A percentile compares a stretch with the other conserved stretches of the same genome.
phyloP scores from a whole-genome alignment of 2,888 invertebrate genomes.

The Diloba caeruleocephala region DNA sequence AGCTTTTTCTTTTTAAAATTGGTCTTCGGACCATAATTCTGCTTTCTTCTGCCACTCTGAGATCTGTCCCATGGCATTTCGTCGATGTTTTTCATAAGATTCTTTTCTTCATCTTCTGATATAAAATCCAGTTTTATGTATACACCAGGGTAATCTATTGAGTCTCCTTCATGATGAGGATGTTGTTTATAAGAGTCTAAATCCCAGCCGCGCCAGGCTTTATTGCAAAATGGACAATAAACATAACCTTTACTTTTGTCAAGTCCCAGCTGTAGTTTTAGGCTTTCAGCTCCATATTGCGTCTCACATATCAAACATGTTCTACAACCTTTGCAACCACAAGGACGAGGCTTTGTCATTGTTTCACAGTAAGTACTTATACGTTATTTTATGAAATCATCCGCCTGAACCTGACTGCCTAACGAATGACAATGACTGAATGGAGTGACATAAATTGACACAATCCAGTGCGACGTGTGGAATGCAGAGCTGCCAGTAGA shows the following conservation, averaged over 20 bases:
- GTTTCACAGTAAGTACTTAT: slow-evolving; percentile 28
- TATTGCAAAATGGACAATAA: slow-evolving; percentile 93
- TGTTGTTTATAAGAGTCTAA: slow-evolving; percentile 89
- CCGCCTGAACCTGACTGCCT: no score
- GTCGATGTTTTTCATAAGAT: slow-evolving; percentile 92
- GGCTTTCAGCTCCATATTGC: slow-evolving; percentile 81
- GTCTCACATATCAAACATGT: slow-evolving; percentile 96
- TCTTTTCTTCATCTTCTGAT: slow-evolving; percentile 90
- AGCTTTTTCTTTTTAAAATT: slow-evolving; percentile 98
- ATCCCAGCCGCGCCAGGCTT: slow-evolving; percentile 94
- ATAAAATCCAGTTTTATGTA: slow-evolving; percentile 93
- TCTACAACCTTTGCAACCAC: slow-evolving; percentile 98
- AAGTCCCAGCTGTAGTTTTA: slow-evolving; percentile 74
- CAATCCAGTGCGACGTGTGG: no score
- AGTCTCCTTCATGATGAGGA: slow-evolving; percentile 90
- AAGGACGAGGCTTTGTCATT: slow-evolving; percentile 92
- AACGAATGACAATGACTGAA: no score
- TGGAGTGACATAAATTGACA: no score
- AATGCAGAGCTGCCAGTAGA: no score
- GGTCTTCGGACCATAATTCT: slow-evolving; percentile 99
- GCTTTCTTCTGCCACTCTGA: slow-evolving; percentile 98
- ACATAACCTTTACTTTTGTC: slow-evolving; percentile 90
- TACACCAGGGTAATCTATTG: slow-evolving; percentile 91
- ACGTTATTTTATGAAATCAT: slow-evolving; percentile 5
- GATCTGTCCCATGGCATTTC: slow-evolving; percentile 96